Conservation (phyloP, 64 coral and sea anemone species). For the Astreopora myriophthalma region DNA sequence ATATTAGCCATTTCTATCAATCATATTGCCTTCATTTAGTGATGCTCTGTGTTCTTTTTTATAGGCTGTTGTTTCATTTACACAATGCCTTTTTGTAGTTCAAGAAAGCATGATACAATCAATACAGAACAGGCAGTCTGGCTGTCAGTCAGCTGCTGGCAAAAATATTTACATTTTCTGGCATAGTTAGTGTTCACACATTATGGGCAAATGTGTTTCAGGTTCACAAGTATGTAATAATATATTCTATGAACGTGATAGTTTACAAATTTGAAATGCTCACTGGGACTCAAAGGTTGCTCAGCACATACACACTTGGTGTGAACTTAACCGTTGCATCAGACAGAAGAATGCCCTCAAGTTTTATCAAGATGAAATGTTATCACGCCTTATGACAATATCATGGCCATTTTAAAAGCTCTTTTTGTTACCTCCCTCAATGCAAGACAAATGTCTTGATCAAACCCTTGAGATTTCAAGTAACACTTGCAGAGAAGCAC, state of each 20-base stretch:
- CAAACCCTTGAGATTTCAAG: not conserved
- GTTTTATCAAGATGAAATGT: slow-evolving; percentile 22
- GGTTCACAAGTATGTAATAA: too few relatives aligned
- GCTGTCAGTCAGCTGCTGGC: not conserved
- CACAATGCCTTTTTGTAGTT: not conserved
- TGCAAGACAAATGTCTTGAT: not conserved
- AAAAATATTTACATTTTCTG: too few relatives aligned
- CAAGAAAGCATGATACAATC: not conserved
- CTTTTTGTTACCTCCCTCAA: not conserved
- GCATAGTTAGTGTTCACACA: not conserved
- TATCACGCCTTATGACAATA: not conserved
- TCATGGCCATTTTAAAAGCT: not conserved
- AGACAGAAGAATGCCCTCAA: not conserved
- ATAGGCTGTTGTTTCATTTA: not conserved
- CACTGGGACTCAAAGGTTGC: not conserved
- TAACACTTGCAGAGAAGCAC: not conserved
- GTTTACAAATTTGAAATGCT: not conserved
- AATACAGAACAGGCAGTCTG: not conserved
- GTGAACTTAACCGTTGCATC: not conserved
- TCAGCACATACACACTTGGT: not conserved
- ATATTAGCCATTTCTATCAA: not conserved
- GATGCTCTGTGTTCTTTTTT: not conserved
- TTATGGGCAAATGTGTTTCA: too few relatives aligned
- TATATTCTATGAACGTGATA: too few relatives aligned
- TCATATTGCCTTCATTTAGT: slow-evolving; percentile 27